Evolutionary conservation across 2,113 vertebrate genomes (phyloP).

Genomic region (Sinocyclocheilus anshuiensis): DNA sequence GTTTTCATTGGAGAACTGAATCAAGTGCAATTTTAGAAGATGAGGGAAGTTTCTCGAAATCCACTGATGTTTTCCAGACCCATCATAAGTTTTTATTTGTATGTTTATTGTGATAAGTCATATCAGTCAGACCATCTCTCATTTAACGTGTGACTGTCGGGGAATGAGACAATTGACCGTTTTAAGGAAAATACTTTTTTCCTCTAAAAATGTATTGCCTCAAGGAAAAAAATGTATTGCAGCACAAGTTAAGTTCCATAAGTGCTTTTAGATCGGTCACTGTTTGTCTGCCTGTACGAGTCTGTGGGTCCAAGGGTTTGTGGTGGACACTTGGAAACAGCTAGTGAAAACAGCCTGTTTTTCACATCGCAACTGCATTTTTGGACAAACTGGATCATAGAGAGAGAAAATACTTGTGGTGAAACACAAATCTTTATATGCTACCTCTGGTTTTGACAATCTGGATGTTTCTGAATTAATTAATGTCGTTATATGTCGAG

Average conservation of each 20-base stretch:
- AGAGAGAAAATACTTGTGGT: neutral
- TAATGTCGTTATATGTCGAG: neutral
- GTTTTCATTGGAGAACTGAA: constrained; percentile 17
- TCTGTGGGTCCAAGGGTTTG: neutral
- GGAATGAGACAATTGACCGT: neutral
- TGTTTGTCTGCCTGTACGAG: neutral
- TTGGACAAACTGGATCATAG: neutral
- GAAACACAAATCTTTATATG: neutral
- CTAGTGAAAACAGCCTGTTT: neutral
- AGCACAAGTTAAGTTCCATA: constrained; percentile 20
- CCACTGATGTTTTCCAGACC: neutral
- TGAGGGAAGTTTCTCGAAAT: constrained; percentile 10
- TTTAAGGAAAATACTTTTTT: neutral
- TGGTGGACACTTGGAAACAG: neutral
- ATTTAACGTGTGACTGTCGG: neutral
- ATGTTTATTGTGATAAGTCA: neutral
- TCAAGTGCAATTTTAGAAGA: constrained; percentile 47
- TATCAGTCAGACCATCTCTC: neutral
- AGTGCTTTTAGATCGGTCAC: constrained; percentile 13
- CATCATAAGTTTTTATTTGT: neutral
- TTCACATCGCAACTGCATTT: neutral
- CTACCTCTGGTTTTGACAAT: constrained; percentile 5
- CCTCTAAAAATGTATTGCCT: neutral
- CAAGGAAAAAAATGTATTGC: neutral
- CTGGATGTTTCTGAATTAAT: neutral